Base-by-base conservation (phyloP, 2,797 vertebrate genomes). In the Gymnocypris eckloni region DNA sequence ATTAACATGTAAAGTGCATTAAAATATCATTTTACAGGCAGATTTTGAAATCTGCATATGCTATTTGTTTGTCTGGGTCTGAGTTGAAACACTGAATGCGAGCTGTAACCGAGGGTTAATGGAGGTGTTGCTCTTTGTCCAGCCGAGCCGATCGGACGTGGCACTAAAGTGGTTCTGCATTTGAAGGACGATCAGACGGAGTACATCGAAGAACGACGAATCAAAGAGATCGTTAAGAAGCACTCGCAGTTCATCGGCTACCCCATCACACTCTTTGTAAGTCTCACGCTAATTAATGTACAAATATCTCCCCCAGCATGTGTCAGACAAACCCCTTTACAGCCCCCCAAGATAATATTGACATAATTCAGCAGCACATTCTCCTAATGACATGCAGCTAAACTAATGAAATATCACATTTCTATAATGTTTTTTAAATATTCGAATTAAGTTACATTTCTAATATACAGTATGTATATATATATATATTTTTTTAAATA, bases 191-290 rank as follows among this genome's bases (percentile, higher is more conserved):
- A 99, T 89, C 97, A 97, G 28, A 94, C 93, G 0, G 97, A 98
- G n/a, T 98, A 98, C 71, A 56, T 97, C 8, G 97, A 98, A 56
- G 97, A 98, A 76, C 89, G 92, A 9, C 90, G 97, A 0, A 85
- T 98, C 78, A 98, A 98, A 90, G 97, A 98, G 84, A 97, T 98
- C 0, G 97, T 98, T 66, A 98, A 98, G 91, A 98, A 98, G 59
- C 97, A 99, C 88, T 99, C 98, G 0, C 98, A 99, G 93, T 99
- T 99, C 86, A 99, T 99, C 0, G 98, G 98, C 59, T 98, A 98
- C 86, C 97, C 97, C 0, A 98, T 98, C 64, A 98, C 97, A 0
- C 95, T 98, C 0, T 97, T 97, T 78, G 97, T 97, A 95, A 13
- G 97, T 95, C 0, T 0, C 7, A 59, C 22, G 1, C 4, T 11